phyloP scores from a whole-genome alignment of 2,888 invertebrate genomes.

The Cheilosia soror region DNA sequence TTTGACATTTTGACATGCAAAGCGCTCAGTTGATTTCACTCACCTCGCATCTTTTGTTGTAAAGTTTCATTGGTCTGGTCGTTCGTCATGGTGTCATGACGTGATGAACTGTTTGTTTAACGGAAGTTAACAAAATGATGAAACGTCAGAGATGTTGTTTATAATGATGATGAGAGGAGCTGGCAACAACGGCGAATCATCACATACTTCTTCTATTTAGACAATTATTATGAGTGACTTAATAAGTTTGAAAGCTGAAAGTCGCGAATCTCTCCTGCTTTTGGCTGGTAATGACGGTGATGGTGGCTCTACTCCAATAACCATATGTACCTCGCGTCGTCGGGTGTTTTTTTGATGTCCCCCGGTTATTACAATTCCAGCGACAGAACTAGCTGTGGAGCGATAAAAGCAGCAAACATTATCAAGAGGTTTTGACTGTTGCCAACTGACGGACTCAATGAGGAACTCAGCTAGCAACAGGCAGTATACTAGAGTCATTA shows the following conservation, averaged over 20 bases:
- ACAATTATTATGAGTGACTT: conserved; percentile 11
- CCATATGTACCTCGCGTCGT: neutral
- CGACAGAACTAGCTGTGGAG: conserved; percentile 32
- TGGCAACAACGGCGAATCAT: conserved; percentile 29
- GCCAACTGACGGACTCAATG: conserved; percentile 36
- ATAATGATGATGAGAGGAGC: conserved; percentile 30
- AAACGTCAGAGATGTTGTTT: conserved; percentile 54
- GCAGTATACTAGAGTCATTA: too few species aligned
- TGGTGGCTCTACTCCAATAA: conserved; percentile 28
- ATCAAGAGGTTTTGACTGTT: conserved; percentile 32
- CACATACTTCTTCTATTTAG: neutral
- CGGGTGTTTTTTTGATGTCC: conserved; percentile 10
- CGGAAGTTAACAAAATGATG: conserved; percentile 63
- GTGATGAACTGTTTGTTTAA: conserved; percentile 59
- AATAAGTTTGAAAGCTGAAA: conserved; percentile 28
- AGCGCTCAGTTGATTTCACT: conserved; percentile 15
- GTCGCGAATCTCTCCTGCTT: conserved; percentile 15
- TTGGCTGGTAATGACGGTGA: neutral
- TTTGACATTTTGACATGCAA: conserved; percentile 51
- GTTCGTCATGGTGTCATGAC: conserved; percentile 64
- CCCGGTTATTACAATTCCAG: conserved; percentile 24
- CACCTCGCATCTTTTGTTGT: conserved; percentile 40
- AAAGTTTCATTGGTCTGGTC: conserved; percentile 19
- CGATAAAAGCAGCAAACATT: conserved; percentile 18
- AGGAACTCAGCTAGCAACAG: conserved; percentile 5